Percentiles rank a stretch among this genome's conserved stretches.
Conservation (phyloP, 2,113 vertebrate genomes). For the Monarcha castaneiventris region DNA sequence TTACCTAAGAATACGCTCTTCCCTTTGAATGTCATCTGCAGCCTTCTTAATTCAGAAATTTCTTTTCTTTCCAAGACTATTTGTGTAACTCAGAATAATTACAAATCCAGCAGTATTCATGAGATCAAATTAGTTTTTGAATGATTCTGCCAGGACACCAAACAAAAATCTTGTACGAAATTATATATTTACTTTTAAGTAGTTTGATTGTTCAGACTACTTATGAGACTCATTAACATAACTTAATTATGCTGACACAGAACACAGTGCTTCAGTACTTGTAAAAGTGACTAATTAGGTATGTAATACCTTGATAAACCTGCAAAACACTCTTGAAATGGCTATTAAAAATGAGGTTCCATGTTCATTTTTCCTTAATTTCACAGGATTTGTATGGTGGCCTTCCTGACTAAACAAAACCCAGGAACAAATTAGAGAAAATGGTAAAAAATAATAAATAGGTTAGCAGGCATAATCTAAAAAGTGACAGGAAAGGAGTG, state of each 20-base stretch:
- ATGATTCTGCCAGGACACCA: background rate
- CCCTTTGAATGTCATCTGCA: background rate
- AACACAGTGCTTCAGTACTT: slow-evolving; percentile 1
- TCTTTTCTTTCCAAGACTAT: background rate
- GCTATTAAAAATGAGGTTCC: background rate
- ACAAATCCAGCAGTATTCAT: background rate
- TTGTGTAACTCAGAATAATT: background rate
- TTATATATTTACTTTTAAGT: slow-evolving; percentile 14
- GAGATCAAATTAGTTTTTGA: background rate
- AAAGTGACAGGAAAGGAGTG: background rate
- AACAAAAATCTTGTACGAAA: background rate
- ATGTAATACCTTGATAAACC: background rate
- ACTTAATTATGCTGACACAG: slow-evolving; percentile 25
- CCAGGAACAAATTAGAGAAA: background rate
- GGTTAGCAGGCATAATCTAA: background rate
- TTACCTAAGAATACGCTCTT: background rate
- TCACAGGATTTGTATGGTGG: background rate
- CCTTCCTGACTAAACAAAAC: background rate
- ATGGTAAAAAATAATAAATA: background rate
- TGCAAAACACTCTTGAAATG: background rate
- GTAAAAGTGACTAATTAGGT: slow-evolving; percentile 5
- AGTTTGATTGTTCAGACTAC: slow-evolving; percentile 12
- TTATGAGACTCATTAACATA: slow-evolving; percentile 15
- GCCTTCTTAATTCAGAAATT: background rate
- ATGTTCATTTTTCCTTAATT: background rate